Conservation (phyloP, 1,140 invertebrate species). For the Cydia pomonella region DNA sequence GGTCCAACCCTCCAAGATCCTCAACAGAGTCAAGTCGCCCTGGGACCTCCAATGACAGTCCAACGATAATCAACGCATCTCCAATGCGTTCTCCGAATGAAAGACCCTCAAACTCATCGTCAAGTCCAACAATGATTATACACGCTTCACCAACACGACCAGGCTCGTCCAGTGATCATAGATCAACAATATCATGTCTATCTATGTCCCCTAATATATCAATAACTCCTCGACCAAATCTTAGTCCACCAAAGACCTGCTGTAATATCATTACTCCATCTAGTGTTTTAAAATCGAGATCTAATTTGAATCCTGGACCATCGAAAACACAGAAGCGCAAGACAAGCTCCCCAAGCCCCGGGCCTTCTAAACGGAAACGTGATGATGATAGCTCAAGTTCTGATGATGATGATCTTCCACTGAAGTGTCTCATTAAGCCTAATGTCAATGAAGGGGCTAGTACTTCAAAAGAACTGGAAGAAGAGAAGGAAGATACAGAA, state of each 20-base stretch:
- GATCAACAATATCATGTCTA: background rate
- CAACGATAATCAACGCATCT: background rate
- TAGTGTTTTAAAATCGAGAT: background rate
- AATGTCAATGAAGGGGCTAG: conserved; percentile 22
- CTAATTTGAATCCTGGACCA: background rate
- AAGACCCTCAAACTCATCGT: background rate
- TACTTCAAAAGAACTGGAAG: background rate
- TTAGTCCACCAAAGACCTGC: background rate
- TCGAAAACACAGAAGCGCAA: conserved; percentile 18
- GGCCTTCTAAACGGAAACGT: conserved; percentile 28
- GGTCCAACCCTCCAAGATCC: background rate
- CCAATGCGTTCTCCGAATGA: background rate
- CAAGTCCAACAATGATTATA: background rate
- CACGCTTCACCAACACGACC: background rate
- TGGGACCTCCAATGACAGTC: background rate
- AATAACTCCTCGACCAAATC: background rate
- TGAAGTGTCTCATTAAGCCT: conserved; percentile 9
- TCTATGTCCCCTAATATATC: background rate
- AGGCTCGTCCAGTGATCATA: background rate
- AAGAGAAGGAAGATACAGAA: background rate
- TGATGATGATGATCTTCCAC: background rate
- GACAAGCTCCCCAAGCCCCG: background rate
- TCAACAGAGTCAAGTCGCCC: background rate
- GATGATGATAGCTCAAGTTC: conserved; percentile 35
- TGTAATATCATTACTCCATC: background rate